Evolutionary conservation across 2,888 invertebrate genomes (phyloP), one percentile per base, ranked within the genome.

Genomic region (Phengaris alcon): DNA sequence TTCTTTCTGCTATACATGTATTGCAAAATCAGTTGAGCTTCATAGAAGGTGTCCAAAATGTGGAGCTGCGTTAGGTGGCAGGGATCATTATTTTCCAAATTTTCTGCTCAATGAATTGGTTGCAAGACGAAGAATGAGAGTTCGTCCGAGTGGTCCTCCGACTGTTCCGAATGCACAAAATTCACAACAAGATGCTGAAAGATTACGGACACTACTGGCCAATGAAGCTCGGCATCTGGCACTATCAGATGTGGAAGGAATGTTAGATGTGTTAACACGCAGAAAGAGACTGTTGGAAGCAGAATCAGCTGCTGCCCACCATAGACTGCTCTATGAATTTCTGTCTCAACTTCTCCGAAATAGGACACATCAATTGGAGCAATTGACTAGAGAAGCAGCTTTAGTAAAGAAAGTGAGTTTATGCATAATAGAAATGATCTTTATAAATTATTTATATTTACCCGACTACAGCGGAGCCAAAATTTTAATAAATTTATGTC

Each of bases 21-120:
- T 98, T 82, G 97, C 96, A 64, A 98, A 98, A 93, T 95, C 97
- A 15, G 98, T 99, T 88, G 97, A 98, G 94, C 96, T 98, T 74
- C 91, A 92, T 78, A 84, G 90, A 3, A 76, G 79, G 76, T 98
- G 98, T 86, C 98, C 98, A 1, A 97, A 97, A 86, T 98, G 98
- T 87, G 96, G 96, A 82, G 95, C 95, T 13, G 93, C 95, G 3
- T 90, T 97, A 9, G 95, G 95, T 2, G 95, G 95, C 0, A 94
- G 94, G 79, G 97, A 96, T 80, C 94, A 95, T 83, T 96, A 98
- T 77, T 97, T 97, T 85, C 98, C 98, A 0, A 98, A 98, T 90
- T 97, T 97, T 85, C 90, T 97, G 76, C 93, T 98, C 57, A 97
- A 97, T 86, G 97, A 97, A 86, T 88, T 98, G 80, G 91, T 97